A percentile compares a stretch with the other conserved stretches of the same genome.
phyloP scores from a whole-genome alignment of 2,797 vertebrate species.

The Cetoscarus ocellatus region DNA sequence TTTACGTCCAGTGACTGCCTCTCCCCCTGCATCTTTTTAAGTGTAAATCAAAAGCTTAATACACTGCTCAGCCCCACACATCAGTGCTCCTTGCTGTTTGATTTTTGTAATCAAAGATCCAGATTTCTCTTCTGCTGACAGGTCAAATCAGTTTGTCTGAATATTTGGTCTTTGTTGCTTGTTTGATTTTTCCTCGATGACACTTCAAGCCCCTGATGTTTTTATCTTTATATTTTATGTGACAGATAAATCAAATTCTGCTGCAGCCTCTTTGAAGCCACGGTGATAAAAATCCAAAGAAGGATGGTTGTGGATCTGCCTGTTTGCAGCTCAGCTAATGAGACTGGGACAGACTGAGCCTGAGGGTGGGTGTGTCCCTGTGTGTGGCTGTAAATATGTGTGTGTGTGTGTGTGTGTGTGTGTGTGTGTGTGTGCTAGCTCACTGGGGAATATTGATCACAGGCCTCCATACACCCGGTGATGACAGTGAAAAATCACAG shows the following conservation, averaged over 20 bases:
- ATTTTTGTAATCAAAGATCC: no score
- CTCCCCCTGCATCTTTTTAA: no score
- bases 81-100: no score
- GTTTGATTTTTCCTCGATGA: not conserved
- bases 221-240: conserved; percentile 19
- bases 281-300: conserved; percentile 19
- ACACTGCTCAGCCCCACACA: no score
- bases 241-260: conserved; percentile 28
- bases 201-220: not conserved
- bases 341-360: conserved; percentile 25
- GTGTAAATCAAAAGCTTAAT: no score
- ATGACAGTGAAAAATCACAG: conserved; percentile 39
- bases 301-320: conserved; percentile 7
- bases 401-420: conserved; percentile 14
- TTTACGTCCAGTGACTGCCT: no score
- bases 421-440: conserved; percentile 12
- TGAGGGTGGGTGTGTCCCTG: conserved; percentile 6
- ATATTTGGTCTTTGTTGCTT: not conserved
- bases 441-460: conserved; percentile 58
- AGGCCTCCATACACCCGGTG: conserved; percentile 38
- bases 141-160: no score
- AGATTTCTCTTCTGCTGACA: no score
- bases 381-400: conserved; percentile 12
- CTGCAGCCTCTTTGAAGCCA: not conserved
- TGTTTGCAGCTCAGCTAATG: conserved; percentile 38